Evolutionary conservation across 2,113 vertebrate genomes (phyloP).

Genomic region (Chionodraco myersi): DNA sequence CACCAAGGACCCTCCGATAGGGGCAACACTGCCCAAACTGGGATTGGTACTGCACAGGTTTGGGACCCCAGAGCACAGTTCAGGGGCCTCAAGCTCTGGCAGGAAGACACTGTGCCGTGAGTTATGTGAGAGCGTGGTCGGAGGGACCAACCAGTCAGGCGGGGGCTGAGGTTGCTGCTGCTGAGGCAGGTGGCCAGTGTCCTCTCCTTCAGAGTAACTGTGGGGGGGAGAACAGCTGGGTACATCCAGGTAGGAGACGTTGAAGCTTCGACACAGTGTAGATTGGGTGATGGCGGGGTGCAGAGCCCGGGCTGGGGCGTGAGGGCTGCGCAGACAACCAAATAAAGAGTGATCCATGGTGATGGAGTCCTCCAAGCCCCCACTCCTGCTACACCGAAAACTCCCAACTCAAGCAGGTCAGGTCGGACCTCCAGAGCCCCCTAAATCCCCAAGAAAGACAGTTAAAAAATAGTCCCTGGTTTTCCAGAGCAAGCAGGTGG

Average conservation of each 20-base stretch:
- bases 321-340: constrained; percentile 93
- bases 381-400: constrained; percentile 8
- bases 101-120: constrained; percentile 86
- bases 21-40: constrained; percentile 79
- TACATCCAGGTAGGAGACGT: constrained; percentile 91
- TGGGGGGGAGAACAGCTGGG: constrained; percentile 87
- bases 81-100: constrained; percentile 86
- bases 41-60: constrained; percentile 85
- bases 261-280: constrained; percentile 89
- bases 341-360: constrained; percentile 96
- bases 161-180: constrained; percentile 85
- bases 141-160: constrained; percentile 87
- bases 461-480: constrained; percentile 72
- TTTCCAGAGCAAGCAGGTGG: constrained; percentile 84
- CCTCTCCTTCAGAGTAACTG: constrained; percentile 89
- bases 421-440: constrained; percentile 74
- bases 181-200: constrained; percentile 84
- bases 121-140: constrained; percentile 85
- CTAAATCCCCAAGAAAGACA: constrained; percentile 70
- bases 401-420: constrained; percentile 16
- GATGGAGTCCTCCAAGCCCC: constrained; percentile 76
- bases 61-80: constrained; percentile 86
- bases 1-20: constrained; percentile 82
- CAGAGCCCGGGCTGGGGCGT: constrained; percentile 88
- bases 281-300: constrained; percentile 90